Evolutionary conservation across 2,888 invertebrate genomes (phyloP).

Genomic region (Drosophila emarginata): DNA sequence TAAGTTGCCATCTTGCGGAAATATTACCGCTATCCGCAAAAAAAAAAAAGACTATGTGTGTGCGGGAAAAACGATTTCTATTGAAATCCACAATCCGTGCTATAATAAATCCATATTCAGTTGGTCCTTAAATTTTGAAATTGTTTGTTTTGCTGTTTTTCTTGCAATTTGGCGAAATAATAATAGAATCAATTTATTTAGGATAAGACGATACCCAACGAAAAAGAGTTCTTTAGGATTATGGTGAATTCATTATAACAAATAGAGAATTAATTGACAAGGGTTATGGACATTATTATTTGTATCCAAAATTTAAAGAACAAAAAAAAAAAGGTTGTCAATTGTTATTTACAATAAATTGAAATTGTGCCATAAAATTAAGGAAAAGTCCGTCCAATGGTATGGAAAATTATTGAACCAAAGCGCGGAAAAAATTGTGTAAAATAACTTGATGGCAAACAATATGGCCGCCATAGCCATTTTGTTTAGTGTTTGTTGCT

Average conservation of each 20-base stretch:
- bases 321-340: slow-evolving; percentile 37
- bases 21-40: background rate
- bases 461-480: slow-evolving; percentile 15
- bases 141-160: slow-evolving; percentile 32
- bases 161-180: slow-evolving; percentile 34
- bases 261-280: background rate
- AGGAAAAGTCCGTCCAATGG: slow-evolving; percentile 33
- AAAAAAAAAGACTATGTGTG: background rate
- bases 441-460: slow-evolving; percentile 52
- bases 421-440: slow-evolving; percentile 44
- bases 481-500: slow-evolving; percentile 12
- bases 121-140: slow-evolving; percentile 10
- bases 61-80: slow-evolving; percentile 30
- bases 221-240: slow-evolving; percentile 36
- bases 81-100: slow-evolving; percentile 29
- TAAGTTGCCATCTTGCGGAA: background rate
- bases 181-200: slow-evolving; percentile 47
- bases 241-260: background rate
- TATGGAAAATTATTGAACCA: slow-evolving; percentile 45
- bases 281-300: background rate
- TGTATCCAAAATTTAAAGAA: background rate
- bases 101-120: slow-evolving; percentile 54
- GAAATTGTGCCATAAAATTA: slow-evolving; percentile 52
- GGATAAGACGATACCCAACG: slow-evolving; percentile 21
- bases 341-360: slow-evolving; percentile 54